phyloP scores from a whole-genome alignment of 2,888 invertebrate genomes.

The Mythimna lalbum region DNA sequence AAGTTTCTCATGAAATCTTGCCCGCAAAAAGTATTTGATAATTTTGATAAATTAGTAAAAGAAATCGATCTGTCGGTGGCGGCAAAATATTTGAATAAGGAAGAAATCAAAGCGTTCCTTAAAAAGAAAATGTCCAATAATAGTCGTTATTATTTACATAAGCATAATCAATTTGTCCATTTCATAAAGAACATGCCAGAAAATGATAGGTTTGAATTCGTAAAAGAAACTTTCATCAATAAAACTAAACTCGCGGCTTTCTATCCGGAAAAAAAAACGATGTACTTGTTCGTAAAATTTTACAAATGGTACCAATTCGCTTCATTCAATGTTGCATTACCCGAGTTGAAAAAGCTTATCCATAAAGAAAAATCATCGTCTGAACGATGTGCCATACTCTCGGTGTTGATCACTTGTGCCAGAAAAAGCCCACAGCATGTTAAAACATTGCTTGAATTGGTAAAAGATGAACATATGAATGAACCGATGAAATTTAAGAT shows the following conservation, averaged over 20 bases:
- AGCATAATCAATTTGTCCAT: not conserved
- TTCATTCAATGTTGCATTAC: constrained; percentile 73
- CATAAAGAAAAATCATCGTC: constrained; percentile 73
- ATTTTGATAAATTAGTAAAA: constrained; percentile 1
- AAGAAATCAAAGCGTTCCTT: not conserved
- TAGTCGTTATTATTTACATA: not conserved
- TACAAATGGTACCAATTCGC: constrained; percentile 4
- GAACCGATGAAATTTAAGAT: constrained; percentile 80
- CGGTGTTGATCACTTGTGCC: constrained; percentile 73
- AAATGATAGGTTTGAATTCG: constrained; percentile 6
- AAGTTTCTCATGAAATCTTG: not conserved
- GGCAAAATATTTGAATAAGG: not conserved
- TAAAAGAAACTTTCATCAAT: not conserved
- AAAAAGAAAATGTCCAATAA: not conserved
- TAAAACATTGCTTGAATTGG: constrained; percentile 74
- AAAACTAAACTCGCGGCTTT: not conserved
- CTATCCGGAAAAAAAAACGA: not conserved
- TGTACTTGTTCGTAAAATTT: not conserved
- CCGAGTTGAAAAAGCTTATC: constrained; percentile 76
- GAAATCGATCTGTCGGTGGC: not conserved
- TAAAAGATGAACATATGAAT: constrained; percentile 79
- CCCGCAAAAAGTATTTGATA: constrained; percentile 2
- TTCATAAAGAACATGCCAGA: constrained; percentile 4
- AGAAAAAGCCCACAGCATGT: constrained; percentile 69
- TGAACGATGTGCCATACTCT: constrained; percentile 74